Conservation (phyloP, 2,113 vertebrate genomes). For the Tricholaema leucomelas region DNA sequence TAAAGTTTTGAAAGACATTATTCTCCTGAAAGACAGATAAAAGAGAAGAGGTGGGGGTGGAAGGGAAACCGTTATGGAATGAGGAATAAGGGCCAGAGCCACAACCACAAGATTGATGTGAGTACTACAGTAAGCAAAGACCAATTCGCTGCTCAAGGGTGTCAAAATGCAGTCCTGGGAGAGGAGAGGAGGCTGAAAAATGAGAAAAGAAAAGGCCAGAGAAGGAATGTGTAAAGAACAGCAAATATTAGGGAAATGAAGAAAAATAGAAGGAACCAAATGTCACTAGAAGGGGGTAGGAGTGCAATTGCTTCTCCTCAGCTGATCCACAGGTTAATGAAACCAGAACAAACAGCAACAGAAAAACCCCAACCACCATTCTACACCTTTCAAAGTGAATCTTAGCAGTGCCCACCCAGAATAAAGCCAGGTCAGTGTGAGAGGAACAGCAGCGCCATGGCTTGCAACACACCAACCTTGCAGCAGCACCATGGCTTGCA, state of each 20-base stretch:
- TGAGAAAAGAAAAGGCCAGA: slow-evolving; percentile 63
- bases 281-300: not conserved
- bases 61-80: slow-evolving; percentile 54
- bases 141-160: slow-evolving; percentile 36
- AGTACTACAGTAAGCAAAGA: slow-evolving; percentile 65
- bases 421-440: not conserved
- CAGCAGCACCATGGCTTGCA: too few species aligned
- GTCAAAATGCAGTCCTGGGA: slow-evolving; percentile 41
- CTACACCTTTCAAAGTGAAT: not conserved
- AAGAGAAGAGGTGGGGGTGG: slow-evolving; percentile 45
- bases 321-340: slow-evolving; percentile 56
- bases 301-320: slow-evolving; percentile 35
- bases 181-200: slow-evolving; percentile 45
- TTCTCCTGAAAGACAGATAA: slow-evolving; percentile 61
- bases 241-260: slow-evolving; percentile 63
- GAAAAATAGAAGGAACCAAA: slow-evolving; percentile 53
- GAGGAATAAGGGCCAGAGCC: slow-evolving; percentile 56
- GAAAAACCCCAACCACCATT: not conserved
- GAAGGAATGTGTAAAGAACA: slow-evolving; percentile 29
- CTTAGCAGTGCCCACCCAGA: not conserved
- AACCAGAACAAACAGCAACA: not conserved
- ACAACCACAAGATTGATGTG: slow-evolving; percentile 56
- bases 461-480: not conserved
- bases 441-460: not conserved
- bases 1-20: slow-evolving; percentile 58